Percentiles rank a stretch among this genome's conserved stretches.
Conservation (phyloP, 64 coral and sea anemone species). For the Actinia tenebrosa region DNA sequence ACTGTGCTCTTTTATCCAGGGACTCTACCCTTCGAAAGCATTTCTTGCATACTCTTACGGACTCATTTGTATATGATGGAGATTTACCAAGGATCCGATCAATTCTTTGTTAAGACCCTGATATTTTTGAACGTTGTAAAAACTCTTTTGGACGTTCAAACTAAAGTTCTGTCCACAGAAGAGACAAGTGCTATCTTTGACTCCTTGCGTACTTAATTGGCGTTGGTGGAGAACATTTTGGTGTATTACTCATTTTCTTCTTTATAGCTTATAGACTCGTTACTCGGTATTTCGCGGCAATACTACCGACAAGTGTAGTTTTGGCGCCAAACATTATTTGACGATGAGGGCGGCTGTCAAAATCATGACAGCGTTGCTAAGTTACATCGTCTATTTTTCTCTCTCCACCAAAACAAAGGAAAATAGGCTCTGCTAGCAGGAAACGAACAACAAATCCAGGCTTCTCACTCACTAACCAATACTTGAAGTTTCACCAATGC, state of each 20-base stretch:
- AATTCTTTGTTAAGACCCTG: background rate
- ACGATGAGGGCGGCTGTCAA: too few species aligned
- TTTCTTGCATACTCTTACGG: slow-evolving; percentile 3
- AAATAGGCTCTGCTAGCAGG: too few species aligned
- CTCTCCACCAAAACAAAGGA: too few species aligned
- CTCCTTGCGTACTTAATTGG: background rate
- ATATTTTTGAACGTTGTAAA: background rate
- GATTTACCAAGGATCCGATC: background rate
- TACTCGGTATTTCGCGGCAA: too few species aligned
- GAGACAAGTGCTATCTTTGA: background rate
- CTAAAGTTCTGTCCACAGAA: background rate
- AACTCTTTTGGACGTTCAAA: background rate
- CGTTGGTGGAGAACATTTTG: background rate
- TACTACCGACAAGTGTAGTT: too few species aligned
- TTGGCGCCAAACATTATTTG: too few species aligned
- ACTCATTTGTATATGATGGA: background rate
- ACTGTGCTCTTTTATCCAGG: background rate
- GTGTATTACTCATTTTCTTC: background rate
- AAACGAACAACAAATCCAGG: too few species aligned
- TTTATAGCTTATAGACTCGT: too few species aligned
- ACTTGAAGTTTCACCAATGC: too few species aligned
- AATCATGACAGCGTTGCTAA: too few species aligned
- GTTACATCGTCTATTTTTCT: too few species aligned
- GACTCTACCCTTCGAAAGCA: slow-evolving; percentile 5
- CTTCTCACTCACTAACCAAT: too few species aligned